These are phyloP conservation scores for Chrysochloris asiatica DNA, from an alignment of 2,113 vertebrate genomes.

Conservation along the genomic window DNA sequence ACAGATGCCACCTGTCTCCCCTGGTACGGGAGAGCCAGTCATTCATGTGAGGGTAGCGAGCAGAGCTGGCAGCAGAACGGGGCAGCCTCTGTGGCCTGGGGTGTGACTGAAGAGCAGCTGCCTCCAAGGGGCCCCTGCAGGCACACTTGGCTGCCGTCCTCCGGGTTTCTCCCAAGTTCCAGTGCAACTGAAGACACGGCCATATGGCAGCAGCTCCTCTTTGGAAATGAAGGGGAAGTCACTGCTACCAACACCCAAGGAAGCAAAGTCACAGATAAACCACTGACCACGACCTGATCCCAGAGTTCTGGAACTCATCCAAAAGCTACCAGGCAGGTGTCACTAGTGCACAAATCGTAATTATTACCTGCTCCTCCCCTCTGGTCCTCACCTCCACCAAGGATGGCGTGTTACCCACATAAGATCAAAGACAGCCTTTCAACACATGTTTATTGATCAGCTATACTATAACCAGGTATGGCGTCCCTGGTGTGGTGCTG, in stretches of 20 bases:
- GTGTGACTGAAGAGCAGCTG: slow-evolving; percentile 63
- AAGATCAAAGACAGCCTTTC: not conserved
- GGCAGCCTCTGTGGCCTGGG: slow-evolving; percentile 65
- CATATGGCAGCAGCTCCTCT: slow-evolving; percentile 72
- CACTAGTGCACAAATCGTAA: not conserved
- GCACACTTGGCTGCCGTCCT: slow-evolving; percentile 71
- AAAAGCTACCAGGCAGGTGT: slow-evolving; percentile 6
- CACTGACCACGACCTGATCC: not conserved
- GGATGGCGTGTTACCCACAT: not conserved
- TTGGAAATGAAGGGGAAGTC: slow-evolving; percentile 8
- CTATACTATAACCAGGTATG: too few relatives aligned
- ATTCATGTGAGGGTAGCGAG: not conserved
- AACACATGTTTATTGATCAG: not conserved
- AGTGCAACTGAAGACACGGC: slow-evolving; percentile 57
- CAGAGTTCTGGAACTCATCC: slow-evolving; percentile 31
- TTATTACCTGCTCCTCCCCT: not conserved
- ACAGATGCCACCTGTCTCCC: slow-evolving; percentile 43
- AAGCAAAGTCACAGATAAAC: slow-evolving; percentile 45
- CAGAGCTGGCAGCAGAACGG: slow-evolving; percentile 42
- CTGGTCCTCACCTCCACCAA: not conserved
- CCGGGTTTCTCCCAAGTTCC: slow-evolving; percentile 62
- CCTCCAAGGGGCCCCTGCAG: slow-evolving; percentile 56
- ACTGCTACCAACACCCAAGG: slow-evolving; percentile 28
- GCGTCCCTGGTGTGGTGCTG: too few relatives aligned
- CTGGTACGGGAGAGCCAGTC: slow-evolving; percentile 44